Conservation (phyloP, 2,113 vertebrate genomes). For the Scolopax mira region DNA sequence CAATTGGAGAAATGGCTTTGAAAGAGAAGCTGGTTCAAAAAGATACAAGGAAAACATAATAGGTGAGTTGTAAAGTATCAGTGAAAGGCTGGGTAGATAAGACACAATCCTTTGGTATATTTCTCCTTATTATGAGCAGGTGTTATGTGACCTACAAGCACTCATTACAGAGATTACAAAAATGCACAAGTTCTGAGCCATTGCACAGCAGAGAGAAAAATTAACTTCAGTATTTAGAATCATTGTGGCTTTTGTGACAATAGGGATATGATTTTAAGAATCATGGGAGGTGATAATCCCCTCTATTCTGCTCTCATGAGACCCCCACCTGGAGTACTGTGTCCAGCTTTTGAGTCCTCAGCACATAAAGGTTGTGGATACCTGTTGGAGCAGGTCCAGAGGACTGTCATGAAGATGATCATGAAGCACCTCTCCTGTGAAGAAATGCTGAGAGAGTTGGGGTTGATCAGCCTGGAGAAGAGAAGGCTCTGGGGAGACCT, state of each 20-base stretch:
- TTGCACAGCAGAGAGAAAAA: neutral
- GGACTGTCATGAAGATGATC: neutral
- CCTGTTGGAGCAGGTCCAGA: neutral
- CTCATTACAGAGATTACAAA: neutral
- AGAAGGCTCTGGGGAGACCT: neutral
- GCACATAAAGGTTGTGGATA: neutral
- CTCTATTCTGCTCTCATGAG: neutral
- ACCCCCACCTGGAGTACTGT: neutral
- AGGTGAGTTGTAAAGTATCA: neutral
- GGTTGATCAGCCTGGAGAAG: neutral
- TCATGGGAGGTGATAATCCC: neutral
- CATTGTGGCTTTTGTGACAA: neutral
- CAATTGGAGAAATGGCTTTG: neutral
- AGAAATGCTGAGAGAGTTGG: neutral
- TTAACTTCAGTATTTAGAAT: neutral
- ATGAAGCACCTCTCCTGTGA: neutral
- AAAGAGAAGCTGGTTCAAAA: conserved; percentile 1
- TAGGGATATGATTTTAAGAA: neutral
- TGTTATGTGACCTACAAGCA: neutral
- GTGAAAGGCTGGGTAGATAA: neutral
- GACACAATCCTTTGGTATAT: neutral
- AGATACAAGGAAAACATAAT: neutral
- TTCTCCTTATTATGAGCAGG: neutral
- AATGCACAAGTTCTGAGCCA: neutral
- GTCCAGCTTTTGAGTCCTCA: neutral